Percentiles rank a stretch among this genome's conserved stretches.
Evolutionary conservation across 2,888 invertebrate genomes (phyloP).

Genomic region (Dynastes grantii): DNA sequence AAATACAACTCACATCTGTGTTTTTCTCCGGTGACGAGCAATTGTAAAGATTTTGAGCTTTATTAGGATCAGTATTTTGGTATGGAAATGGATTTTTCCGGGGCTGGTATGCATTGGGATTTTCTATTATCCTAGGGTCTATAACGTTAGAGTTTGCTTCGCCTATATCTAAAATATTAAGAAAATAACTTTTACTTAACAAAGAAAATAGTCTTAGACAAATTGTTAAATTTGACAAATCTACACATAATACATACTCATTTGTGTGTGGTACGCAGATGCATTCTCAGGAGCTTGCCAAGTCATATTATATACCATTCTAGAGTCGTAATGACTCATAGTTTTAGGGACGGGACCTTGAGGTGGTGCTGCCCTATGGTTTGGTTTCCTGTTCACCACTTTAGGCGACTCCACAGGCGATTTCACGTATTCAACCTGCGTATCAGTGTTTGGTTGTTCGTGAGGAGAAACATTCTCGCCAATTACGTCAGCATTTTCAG

Average conservation of each 20-base stretch:
- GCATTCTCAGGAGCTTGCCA: not conserved
- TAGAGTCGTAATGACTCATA: not conserved
- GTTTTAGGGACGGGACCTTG: not conserved
- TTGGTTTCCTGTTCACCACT: not conserved
- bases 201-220: too few species aligned
- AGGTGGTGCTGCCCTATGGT: not conserved
- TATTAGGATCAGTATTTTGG: not conserved
- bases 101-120: not conserved
- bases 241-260: too few species aligned
- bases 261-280: not conserved
- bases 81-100: not conserved
- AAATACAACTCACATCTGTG: not conserved
- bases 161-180: not conserved
- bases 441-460: not conserved
- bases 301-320: not conserved
- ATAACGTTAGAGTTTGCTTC: not conserved
- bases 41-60: not conserved
- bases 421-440: constrained; percentile 10
- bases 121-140: not conserved
- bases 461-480: not conserved
- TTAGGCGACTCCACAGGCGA: not conserved
- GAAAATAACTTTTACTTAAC: too few species aligned
- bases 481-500: not conserved
- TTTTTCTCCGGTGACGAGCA: not conserved
- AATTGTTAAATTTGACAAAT: too few species aligned